These are phyloP conservation scores for Amiota minor DNA, from an alignment of 2,888 invertebrate genomes.

Conservation along the genomic window DNA sequence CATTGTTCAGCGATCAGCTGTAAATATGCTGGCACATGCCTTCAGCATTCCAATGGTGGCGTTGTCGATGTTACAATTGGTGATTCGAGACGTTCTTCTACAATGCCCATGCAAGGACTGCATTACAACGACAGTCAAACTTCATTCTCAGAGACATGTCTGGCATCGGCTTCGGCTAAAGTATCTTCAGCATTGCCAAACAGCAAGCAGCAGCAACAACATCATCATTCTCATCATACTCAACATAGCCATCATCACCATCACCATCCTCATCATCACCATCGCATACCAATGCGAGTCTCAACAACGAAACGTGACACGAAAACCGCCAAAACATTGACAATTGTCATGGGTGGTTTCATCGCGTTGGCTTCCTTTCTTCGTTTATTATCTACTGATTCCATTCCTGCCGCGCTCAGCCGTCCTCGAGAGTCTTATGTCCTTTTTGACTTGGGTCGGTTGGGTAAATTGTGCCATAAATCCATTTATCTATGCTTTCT, in stretches of 20 bases:
- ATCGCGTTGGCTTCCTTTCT: conserved; percentile 91
- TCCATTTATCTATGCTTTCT: conserved; percentile 93
- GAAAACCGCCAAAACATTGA: conserved; percentile 90
- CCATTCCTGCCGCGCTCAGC: conserved; percentile 82
- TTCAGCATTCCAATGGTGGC: conserved; percentile 41
- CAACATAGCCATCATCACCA: conserved; percentile 40
- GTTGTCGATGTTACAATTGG: conserved; percentile 29
- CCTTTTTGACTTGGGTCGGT: conserved; percentile 88
- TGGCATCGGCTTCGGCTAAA: conserved; percentile 45
- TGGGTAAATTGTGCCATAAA: conserved; percentile 94
- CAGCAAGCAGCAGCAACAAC: conserved; percentile 35
- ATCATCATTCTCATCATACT: conserved; percentile 34
- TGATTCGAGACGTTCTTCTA: conserved; percentile 36
- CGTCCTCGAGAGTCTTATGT: conserved; percentile 80
- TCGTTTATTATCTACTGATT: conserved; percentile 86
- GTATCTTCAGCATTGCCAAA: conserved; percentile 36
- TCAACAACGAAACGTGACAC: conserved; percentile 84
- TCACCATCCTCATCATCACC: conserved; percentile 52
- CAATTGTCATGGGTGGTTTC: conserved; percentile 91
- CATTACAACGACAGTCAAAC: conserved; percentile 63
- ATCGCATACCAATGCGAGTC: conserved; percentile 75
- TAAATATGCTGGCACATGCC: conserved; percentile 54
- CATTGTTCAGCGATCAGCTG: conserved; percentile 67
- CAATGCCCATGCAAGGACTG: conserved; percentile 51
- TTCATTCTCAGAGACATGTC: conserved; percentile 63